Conservation (phyloP, 2,113 vertebrate genomes). For the Callopanchax toddi region DNA sequence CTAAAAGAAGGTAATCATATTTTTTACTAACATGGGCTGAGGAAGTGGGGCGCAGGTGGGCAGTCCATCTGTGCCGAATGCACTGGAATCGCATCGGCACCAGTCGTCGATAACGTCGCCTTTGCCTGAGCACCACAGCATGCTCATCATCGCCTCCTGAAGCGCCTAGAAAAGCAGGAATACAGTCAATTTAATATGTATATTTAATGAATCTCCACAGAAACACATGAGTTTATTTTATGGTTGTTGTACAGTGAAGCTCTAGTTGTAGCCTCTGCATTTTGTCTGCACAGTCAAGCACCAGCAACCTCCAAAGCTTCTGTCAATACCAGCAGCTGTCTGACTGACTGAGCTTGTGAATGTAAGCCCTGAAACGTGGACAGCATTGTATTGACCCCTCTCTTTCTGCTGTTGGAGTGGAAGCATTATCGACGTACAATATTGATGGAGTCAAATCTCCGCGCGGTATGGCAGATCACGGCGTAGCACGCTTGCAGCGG, state of each 20-base stretch:
- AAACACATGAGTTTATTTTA: not conserved
- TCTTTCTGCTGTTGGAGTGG: slow-evolving; percentile 21
- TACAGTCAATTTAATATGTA: not conserved
- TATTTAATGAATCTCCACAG: too few species aligned
- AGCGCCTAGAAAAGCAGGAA: slow-evolving; percentile 81
- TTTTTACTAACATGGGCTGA: slow-evolving; percentile 85
- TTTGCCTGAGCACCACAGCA: slow-evolving; percentile 95
- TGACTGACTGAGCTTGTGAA: slow-evolving; percentile 13
- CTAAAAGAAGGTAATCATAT: slow-evolving; percentile 16
- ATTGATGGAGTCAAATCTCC: slow-evolving; percentile 39
- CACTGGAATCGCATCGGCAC: slow-evolving; percentile 96
- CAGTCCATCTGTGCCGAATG: slow-evolving; percentile 92
- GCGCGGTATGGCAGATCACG: slow-evolving; percentile 17
- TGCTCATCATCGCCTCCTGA: slow-evolving; percentile 97
- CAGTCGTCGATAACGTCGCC: slow-evolving; percentile 98
- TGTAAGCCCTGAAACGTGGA: slow-evolving; percentile 27
- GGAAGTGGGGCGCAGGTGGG: slow-evolving; percentile 95
- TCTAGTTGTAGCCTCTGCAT: not conserved
- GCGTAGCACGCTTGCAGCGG: slow-evolving; percentile 11
- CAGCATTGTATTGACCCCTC: slow-evolving; percentile 30
- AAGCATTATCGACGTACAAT: slow-evolving; percentile 32
- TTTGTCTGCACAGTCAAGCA: not conserved
- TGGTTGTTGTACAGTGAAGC: not conserved
- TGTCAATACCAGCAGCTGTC: slow-evolving; percentile 29
- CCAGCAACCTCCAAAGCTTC: slow-evolving; percentile 1